phyloP scores from a whole-genome alignment of 2,797 vertebrate species.

The Gobio occitaniae region DNA sequence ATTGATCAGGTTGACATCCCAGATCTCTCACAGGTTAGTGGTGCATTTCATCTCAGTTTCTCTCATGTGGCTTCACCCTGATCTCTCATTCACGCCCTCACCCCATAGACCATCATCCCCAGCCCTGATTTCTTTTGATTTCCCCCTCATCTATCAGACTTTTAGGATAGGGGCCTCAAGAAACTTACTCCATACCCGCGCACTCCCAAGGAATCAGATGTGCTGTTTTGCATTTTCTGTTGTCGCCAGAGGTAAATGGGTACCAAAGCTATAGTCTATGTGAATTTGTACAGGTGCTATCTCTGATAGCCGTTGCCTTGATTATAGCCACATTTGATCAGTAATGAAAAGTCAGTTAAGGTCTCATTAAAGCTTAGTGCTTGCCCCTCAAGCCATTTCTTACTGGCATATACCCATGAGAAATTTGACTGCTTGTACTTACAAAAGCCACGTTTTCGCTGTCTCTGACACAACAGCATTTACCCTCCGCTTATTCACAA shows the following conservation, averaged over 20 bases:
- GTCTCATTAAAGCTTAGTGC: constrained; percentile 57
- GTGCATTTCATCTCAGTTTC: constrained; percentile 83
- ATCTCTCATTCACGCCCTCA: constrained; percentile 69
- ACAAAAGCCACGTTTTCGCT: constrained; percentile 11
- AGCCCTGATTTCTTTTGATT: constrained; percentile 61
- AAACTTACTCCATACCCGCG: constrained; percentile 65
- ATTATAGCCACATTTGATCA: constrained; percentile 55
- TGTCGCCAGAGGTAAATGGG: constrained; percentile 66
- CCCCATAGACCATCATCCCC: constrained; percentile 63
- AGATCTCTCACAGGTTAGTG: constrained; percentile 97
- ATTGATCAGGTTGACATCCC: constrained; percentile 97
- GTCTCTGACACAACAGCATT: background rate
- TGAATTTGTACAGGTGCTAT: constrained; percentile 59
- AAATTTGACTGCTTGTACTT: constrained; percentile 61
- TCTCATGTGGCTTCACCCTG: constrained; percentile 75
- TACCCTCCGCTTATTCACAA: background rate
- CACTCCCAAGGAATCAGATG: constrained; percentile 65
- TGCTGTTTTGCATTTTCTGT: constrained; percentile 67
- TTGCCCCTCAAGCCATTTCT: constrained; percentile 63
- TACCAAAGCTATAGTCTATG: constrained; percentile 59
- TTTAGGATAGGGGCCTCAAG: constrained; percentile 70
- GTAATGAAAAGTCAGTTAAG: constrained; percentile 56
- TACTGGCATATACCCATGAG: constrained; percentile 62
- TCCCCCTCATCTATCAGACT: constrained; percentile 64
- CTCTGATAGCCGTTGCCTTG: constrained; percentile 58